These are phyloP conservation scores for Psittacara wagleri DNA, from an alignment of 2,113 vertebrate genomes.

Conservation along the genomic window DNA sequence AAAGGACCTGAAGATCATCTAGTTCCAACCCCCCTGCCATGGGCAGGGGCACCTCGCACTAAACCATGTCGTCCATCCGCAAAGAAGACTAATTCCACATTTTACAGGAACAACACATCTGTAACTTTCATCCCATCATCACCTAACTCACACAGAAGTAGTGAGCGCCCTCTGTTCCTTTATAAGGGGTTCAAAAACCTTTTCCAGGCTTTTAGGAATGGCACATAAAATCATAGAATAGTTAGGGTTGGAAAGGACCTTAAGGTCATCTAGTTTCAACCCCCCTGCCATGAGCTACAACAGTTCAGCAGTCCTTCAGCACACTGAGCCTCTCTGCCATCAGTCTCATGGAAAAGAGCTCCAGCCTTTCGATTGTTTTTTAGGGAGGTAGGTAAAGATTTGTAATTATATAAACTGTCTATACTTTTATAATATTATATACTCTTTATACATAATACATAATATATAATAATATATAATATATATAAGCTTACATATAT, in stretches of 20 bases:
- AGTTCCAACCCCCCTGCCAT: neutral
- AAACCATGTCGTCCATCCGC: neutral
- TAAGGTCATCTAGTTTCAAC: too few species aligned
- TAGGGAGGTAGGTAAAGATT: neutral
- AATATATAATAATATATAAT: too few species aligned
- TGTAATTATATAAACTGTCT: neutral
- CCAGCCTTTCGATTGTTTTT: neutral
- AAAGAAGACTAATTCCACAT: neutral
- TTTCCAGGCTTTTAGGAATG: neutral
- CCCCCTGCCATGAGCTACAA: neutral
- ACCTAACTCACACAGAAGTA: neutral
- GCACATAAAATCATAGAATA: neutral
- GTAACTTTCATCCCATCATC: neutral
- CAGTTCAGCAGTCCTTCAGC: neutral
- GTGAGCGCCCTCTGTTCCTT: neutral
- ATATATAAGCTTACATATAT: neutral
- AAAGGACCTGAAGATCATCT: neutral
- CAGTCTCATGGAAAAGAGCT: neutral
- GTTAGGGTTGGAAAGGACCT: too few species aligned
- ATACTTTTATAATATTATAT: neutral
- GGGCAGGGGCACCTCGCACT: neutral
- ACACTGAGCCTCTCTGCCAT: neutral
- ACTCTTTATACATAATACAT: neutral
- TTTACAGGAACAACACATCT: neutral
- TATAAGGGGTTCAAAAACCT: neutral